Evolutionary conservation across 1,140 invertebrate genomes (phyloP).

Genomic region (Drosophila oshimai): DNA sequence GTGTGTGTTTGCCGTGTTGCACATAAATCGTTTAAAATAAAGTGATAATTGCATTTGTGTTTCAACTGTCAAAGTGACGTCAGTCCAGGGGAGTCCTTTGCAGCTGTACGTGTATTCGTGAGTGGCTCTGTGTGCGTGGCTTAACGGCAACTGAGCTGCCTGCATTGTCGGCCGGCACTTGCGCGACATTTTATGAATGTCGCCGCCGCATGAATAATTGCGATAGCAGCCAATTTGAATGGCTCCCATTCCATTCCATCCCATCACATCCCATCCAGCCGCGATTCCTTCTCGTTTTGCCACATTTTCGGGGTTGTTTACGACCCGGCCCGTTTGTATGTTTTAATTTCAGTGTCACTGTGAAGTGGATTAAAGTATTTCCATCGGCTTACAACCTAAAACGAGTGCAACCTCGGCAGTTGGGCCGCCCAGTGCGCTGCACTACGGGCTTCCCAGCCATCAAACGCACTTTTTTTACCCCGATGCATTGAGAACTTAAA

Average conservation of each 20-base stretch:
- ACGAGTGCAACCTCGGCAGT: constrained; percentile 59
- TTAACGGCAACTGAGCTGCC: constrained; percentile 20
- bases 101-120: not conserved
- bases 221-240: constrained; percentile 81
- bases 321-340: constrained; percentile 18
- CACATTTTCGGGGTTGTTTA: constrained; percentile 53
- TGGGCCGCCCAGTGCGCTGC: constrained; percentile 48
- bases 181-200: constrained; percentile 80
- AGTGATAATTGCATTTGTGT: constrained; percentile 81
- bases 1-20: constrained; percentile 49
- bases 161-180: constrained; percentile 37
- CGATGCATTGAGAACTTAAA: not conserved
- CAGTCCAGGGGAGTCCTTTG: constrained; percentile 36
- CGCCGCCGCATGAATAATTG: constrained; percentile 79
- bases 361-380: constrained; percentile 82
- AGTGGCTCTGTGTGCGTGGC: constrained; percentile 18
- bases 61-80: constrained; percentile 75
- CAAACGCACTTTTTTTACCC: constrained; percentile 48
- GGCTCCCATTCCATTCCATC: constrained; percentile 17
- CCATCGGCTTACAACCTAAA: constrained; percentile 75
- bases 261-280: not conserved
- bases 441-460: constrained; percentile 12
- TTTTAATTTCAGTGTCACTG: constrained; percentile 77
- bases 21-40: constrained; percentile 82
- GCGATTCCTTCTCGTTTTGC: constrained; percentile 6